Percentiles rank a stretch among this genome's conserved stretches.
phyloP scores from a whole-genome alignment of 2,113 vertebrate species.

The Isurus oxyrinchus region DNA sequence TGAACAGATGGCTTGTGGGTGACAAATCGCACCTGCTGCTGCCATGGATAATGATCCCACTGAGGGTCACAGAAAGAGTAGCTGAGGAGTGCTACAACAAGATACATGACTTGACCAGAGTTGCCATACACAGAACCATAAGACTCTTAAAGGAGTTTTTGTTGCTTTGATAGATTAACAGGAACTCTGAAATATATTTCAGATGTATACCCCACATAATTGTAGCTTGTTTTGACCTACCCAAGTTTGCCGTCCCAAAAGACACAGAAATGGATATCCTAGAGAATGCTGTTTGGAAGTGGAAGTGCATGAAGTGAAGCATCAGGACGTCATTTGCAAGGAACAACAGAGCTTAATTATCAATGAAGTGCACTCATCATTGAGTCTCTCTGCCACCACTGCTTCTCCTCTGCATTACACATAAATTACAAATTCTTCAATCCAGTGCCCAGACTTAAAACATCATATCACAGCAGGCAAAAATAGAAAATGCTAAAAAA shows the following conservation, averaged over 20 bases:
- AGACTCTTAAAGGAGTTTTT: neutral
- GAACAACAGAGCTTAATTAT: neutral
- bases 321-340: neutral
- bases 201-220: neutral
- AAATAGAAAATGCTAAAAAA: neutral
- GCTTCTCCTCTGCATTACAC: neutral
- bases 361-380: neutral
- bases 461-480: neutral
- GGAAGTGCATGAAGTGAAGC: neutral
- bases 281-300: neutral
- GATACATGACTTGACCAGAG: neutral
- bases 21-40: neutral
- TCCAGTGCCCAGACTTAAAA: neutral
- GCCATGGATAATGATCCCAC: neutral
- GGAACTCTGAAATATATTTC: neutral
- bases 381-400: neutral
- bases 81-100: neutral
- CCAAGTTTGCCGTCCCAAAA: neutral
- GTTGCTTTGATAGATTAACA: neutral
- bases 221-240: neutral
- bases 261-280: neutral
- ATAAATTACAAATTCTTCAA: neutral
- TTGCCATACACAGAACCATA: neutral
- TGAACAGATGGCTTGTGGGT: neutral
- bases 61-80: neutral